Base-by-base conservation (phyloP, 2,888 invertebrate species). In the Drosophila fulvimacula region DNA sequence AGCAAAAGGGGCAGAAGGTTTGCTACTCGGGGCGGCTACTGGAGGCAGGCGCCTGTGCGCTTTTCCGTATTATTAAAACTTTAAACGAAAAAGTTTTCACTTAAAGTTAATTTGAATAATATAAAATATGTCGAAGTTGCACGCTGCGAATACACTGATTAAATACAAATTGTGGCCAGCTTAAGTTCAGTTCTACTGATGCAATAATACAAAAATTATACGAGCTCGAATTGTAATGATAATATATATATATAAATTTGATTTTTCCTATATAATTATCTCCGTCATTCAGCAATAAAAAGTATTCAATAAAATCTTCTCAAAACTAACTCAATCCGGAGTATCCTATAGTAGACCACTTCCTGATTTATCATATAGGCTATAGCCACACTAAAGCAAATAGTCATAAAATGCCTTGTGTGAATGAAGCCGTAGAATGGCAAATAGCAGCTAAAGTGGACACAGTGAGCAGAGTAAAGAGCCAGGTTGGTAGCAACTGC, bases 341-440 rank as follows among this genome's bases (percentile, higher is more conserved):
- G 21, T 51, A 15, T 51, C 15, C 5, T 11, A 13, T 5, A n/a
- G 19, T 19, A 30, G 0, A 19, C 39, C 3, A 39, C 39, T 53
- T 53, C 52, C 17, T 53, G 17, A 13, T 52, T 24, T 32, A 9
- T 24, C 11, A 24, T 10, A n/a, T 30, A 30, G n/a, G 7, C 21
- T 44, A 44, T 24, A 24, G n/a, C 27, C n/a, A 46, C 10, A n/a
- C n/a, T 7, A 49, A 11, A 6, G 32, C 10, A 17, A 49, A 24
- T 15, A 5, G 44, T 24, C 42, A 42, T 24, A n/a, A n/a, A n/a
- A n/a, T n/a, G n/a, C n/a, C n/a, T n/a, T n/a, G n/a, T n/a, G n/a
- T n/a, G n/a, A n/a, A 66, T 85, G 71, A 79, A 82, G 88, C 67
- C 76, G 79, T 69, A 79, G 88, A 88, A 85, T 82, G 63, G 36